Conservation (phyloP, 2,888 invertebrate genomes). For the Bhutanitis thaidina region DNA sequence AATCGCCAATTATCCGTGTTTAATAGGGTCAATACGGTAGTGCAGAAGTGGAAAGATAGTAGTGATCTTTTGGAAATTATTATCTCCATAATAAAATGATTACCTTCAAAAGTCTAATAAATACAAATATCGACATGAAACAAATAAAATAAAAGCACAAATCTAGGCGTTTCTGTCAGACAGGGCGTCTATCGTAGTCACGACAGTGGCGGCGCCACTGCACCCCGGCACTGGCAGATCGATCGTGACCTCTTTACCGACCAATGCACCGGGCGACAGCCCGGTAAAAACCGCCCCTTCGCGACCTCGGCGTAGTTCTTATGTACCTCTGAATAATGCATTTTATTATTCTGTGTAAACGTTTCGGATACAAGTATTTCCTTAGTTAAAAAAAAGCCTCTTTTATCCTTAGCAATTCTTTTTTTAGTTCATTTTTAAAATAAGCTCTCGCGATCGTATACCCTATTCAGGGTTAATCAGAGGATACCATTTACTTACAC, state of each 20-base stretch:
- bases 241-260: slow-evolving; percentile 74
- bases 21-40: no score
- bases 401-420: no score
- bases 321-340: slow-evolving; percentile 20
- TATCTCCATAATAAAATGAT: no score
- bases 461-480: no score
- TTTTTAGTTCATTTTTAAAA: no score
- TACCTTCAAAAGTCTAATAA: no score
- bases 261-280: slow-evolving; percentile 70
- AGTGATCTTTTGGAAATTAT: no score
- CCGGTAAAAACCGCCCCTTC: slow-evolving; percentile 53
- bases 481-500: no score
- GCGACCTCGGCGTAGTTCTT: slow-evolving; percentile 10
- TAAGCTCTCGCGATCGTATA: no score
- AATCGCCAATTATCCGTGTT: no score
- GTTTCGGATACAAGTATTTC: neutral
- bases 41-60: no score
- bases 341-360: neutral
- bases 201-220: slow-evolving; percentile 29
- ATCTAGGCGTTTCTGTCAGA: slow-evolving; percentile 1
- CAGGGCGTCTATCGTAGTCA: slow-evolving; percentile 6
- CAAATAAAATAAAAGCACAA: slow-evolving; percentile 15
- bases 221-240: slow-evolving; percentile 50
- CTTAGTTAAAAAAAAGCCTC: no score
- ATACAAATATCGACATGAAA: slow-evolving; percentile 7